A percentile compares a stretch with the other conserved stretches of the same genome.
phyloP scores from a whole-genome alignment of 2,888 invertebrate genomes.

The Melinaea marsaeus region DNA sequence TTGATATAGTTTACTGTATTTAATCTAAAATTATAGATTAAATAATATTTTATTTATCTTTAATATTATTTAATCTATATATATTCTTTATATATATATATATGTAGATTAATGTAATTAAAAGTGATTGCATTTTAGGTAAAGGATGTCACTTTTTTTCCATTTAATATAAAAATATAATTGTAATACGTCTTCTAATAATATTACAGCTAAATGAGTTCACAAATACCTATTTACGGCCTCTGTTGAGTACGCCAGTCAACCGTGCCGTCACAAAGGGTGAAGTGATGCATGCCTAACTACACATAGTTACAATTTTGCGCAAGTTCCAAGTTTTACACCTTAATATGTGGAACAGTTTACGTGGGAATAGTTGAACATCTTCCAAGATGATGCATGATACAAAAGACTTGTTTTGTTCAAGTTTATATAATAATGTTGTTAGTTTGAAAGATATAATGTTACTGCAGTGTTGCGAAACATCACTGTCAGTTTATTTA shows the following conservation, averaged over 20 bases:
- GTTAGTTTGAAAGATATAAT: background rate
- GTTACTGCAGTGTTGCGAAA: background rate
- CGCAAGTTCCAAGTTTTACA: conserved; percentile 22
- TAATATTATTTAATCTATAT: no score
- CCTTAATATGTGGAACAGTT: conserved; percentile 17
- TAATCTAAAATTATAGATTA: no score
- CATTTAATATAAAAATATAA: background rate
- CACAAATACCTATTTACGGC: conserved; percentile 5
- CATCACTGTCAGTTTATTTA: background rate
- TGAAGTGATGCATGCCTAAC: conserved; percentile 14
- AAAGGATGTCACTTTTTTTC: background rate
- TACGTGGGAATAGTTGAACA: conserved; percentile 13
- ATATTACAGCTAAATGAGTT: conserved; percentile 3
- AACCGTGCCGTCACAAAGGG: conserved; percentile 7
- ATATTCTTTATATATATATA: no score
- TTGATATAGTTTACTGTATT: background rate
- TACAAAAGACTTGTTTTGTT: conserved; percentile 5
- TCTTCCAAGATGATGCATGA: conserved; percentile 9
- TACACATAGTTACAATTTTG: conserved; percentile 20
- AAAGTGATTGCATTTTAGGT: no score
- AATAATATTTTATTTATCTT: no score
- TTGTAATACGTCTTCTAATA: background rate
- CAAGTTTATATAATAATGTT: conserved; percentile 1
- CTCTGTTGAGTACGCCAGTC: conserved; percentile 1
- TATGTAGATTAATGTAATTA: no score